phyloP scores from a whole-genome alignment of 2,113 vertebrate genomes.

The Gobiocypris rarus region DNA sequence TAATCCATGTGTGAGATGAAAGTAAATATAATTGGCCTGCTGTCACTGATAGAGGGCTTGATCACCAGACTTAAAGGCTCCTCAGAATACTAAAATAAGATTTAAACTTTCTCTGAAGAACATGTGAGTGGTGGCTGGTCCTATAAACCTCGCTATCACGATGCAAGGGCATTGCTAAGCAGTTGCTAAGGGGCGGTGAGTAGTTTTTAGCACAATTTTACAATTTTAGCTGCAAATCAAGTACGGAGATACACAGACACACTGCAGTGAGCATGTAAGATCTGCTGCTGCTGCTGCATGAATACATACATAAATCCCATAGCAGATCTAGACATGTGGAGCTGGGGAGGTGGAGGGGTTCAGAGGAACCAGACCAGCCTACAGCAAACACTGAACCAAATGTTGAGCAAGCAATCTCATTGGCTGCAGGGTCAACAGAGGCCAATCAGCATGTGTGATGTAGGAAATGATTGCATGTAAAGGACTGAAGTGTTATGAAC shows the following conservation, averaged over 20 bases:
- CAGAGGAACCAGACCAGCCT: background rate
- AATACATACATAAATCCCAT: no score
- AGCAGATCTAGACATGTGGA: background rate
- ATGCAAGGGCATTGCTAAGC: background rate
- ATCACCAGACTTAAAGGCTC: background rate
- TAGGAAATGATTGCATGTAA: background rate
- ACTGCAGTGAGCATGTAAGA: no score
- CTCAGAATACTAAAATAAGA: background rate
- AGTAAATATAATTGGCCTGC: background rate
- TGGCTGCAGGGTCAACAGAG: background rate
- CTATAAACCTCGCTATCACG: background rate
- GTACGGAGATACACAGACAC: no score
- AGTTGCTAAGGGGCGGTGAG: no score
- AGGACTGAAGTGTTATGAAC: conserved; percentile 5
- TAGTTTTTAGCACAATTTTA: no score
- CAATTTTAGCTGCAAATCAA: no score
- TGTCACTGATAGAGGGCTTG: background rate
- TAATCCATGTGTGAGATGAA: background rate
- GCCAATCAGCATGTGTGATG: background rate
- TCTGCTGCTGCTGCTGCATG: no score
- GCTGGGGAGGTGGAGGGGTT: background rate
- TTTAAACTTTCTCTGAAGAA: background rate
- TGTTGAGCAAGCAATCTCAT: background rate
- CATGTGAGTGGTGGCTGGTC: background rate
- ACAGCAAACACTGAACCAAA: background rate